Evolutionary conservation across 2,888 invertebrate genomes (phyloP).

Genomic region (Polydrusus tereticollis): DNA sequence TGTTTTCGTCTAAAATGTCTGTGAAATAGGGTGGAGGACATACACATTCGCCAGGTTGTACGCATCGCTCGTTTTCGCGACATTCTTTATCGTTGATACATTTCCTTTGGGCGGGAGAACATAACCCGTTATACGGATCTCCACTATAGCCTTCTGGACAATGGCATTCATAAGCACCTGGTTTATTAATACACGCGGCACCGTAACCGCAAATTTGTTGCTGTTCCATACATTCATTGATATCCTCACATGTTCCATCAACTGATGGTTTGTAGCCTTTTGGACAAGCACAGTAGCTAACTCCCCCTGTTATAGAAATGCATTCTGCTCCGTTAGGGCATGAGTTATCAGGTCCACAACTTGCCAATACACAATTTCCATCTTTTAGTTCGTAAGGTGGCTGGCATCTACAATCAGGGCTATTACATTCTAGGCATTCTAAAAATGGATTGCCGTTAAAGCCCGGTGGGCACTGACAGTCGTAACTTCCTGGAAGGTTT

Average conservation of each 20-base stretch:
- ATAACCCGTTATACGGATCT: slow-evolving; percentile 85
- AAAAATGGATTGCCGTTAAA: slow-evolving; percentile 93
- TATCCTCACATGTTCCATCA: slow-evolving; percentile 88
- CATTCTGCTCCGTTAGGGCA: slow-evolving; percentile 92
- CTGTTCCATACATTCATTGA: slow-evolving; percentile 85
- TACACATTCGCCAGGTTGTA: slow-evolving; percentile 91
- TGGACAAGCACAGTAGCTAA: slow-evolving; percentile 94
- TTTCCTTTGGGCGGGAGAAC: slow-evolving; percentile 84
- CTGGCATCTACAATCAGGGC: slow-evolving; percentile 87
- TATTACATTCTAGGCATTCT: slow-evolving; percentile 83
- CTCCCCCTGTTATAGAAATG: slow-evolving; percentile 88
- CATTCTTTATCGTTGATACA: slow-evolving; percentile 89
- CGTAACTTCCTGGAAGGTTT: slow-evolving; percentile 93
- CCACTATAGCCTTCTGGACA: slow-evolving; percentile 87
- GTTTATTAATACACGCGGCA: slow-evolving; percentile 86
- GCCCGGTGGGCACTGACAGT: slow-evolving; percentile 90
- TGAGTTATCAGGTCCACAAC: slow-evolving; percentile 83
- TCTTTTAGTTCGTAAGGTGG: slow-evolving; percentile 85
- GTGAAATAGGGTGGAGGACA: slow-evolving; percentile 92
- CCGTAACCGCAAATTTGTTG: slow-evolving; percentile 86
- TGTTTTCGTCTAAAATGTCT: slow-evolving; percentile 84
- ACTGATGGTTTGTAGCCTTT: slow-evolving; percentile 82
- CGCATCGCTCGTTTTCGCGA: slow-evolving; percentile 88
- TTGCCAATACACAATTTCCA: slow-evolving; percentile 87
- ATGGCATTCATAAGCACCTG: slow-evolving; percentile 83